phyloP scores from a whole-genome alignment of 2,797 vertebrate genomes.

The Neostethus bicornis region DNA sequence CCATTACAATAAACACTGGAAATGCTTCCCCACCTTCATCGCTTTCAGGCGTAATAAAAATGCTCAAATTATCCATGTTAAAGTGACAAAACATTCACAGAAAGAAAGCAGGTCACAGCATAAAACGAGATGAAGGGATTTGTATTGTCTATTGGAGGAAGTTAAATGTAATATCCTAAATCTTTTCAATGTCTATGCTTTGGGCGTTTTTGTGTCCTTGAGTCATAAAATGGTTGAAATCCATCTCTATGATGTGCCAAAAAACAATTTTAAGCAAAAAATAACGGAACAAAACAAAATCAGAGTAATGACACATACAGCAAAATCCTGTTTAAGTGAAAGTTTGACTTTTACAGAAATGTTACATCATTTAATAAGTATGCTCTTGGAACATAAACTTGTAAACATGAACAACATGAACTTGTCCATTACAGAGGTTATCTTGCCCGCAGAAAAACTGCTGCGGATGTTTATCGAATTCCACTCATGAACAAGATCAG shows the following conservation, averaged over 20 bases:
- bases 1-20: constrained; percentile 27
- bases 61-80: constrained; percentile 10
- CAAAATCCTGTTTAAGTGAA: not conserved
- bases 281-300: constrained; percentile 16
- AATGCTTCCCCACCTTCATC: constrained; percentile 14
- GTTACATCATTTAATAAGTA: constrained; percentile 11
- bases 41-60: constrained; percentile 20
- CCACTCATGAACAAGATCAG: not conserved
- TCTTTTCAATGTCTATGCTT: constrained; percentile 5
- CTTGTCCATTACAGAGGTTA: not conserved
- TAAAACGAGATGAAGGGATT: not conserved
- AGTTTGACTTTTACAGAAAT: constrained; percentile 14
- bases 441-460: constrained; percentile 1
- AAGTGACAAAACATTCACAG: constrained; percentile 17
- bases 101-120: not conserved
- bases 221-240: constrained; percentile 9
- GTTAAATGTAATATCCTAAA: constrained; percentile 9
- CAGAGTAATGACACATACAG: constrained; percentile 4
- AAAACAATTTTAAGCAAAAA: constrained; percentile 4
- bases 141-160: not conserved
- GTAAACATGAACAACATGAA: constrained; percentile 19
- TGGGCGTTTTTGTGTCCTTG: not conserved
- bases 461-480: not conserved
- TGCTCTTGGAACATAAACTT: not conserved
- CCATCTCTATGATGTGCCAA: not conserved